Evolutionary conservation across 92 coral and sea anemone genomes (phyloP).

Genomic region (Zoanthus sociatus): DNA sequence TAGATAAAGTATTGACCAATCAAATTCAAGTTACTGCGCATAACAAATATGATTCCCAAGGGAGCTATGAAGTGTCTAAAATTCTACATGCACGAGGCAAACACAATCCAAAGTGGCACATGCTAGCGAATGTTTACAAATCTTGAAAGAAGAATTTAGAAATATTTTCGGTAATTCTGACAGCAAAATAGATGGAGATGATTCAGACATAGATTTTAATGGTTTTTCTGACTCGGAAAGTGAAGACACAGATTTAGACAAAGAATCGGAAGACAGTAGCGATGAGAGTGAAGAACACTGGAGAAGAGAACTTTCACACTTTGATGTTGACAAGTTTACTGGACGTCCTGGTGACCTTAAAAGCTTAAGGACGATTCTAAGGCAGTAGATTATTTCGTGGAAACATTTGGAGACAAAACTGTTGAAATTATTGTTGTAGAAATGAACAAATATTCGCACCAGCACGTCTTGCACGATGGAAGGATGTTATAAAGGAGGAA

Average conservation of each 20-base stretch:
- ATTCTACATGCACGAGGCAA: constrained; percentile 13
- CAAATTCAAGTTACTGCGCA: background rate
- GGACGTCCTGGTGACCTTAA: constrained; percentile 14
- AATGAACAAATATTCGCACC: background rate
- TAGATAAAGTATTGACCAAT: constrained; percentile 9
- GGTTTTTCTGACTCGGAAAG: constrained; percentile 17
- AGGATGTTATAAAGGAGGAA: constrained; percentile 11
- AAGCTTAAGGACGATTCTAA: constrained; percentile 10
- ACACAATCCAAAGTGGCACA: constrained; percentile 9
- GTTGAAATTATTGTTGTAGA: constrained; percentile 9
- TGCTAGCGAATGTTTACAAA: constrained; percentile 6
- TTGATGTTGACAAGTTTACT: constrained; percentile 7
- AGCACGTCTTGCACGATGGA: constrained; percentile 20
- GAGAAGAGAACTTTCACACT: constrained; percentile 17
- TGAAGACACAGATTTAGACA: constrained; percentile 7
- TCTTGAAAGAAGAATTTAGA: constrained; percentile 6
- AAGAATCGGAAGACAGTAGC: background rate
- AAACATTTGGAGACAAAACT: constrained; percentile 15
- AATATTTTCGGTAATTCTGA: constrained; percentile 6
- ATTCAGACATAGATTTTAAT: constrained; percentile 7
- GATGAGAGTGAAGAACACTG: constrained; percentile 8
- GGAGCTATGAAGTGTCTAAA: constrained; percentile 11
- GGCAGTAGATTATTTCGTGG: background rate
- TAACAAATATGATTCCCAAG: constrained; percentile 13
- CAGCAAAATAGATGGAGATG: constrained; percentile 13